A percentile compares a stretch with the other conserved stretches of the same genome.
phyloP scores from a whole-genome alignment of 2,113 vertebrate species.

The Phalacrocorax brasilianus region DNA sequence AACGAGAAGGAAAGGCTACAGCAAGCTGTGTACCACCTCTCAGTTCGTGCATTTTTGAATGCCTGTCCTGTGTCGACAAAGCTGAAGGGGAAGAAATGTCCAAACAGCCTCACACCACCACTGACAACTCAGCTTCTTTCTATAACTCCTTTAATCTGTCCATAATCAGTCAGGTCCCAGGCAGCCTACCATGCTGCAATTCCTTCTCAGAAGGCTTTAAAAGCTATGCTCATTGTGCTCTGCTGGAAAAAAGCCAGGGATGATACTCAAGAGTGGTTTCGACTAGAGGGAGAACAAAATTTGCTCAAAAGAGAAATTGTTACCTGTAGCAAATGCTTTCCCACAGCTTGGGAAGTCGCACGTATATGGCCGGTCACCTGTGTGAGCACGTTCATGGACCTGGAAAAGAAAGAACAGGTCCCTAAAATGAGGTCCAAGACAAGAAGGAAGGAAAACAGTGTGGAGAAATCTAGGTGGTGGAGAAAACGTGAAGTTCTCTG shows the following conservation, averaged over 20 bases:
- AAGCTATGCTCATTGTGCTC: not conserved
- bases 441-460: not conserved
- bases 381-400: constrained; percentile 84
- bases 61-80: not conserved
- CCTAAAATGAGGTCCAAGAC: not conserved
- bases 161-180: not conserved
- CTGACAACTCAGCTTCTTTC: not conserved
- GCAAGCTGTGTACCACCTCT: not conserved
- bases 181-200: not conserved
- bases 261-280: not conserved
- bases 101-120: not conserved
- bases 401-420: constrained; percentile 18
- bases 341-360: constrained; percentile 79
- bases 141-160: not conserved
- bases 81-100: not conserved
- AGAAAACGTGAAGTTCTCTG: not conserved
- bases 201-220: not conserved
- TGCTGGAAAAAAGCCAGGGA: not conserved
- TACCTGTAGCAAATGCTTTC: constrained; percentile 84
- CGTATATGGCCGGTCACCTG: constrained; percentile 77
- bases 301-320: not conserved
- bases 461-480: not conserved
- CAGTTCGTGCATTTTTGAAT: not conserved
- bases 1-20: not conserved
- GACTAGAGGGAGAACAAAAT: not conserved